Base-by-base conservation (phyloP, 2,113 vertebrate genomes). In the Chaetodon auriga region DNA sequence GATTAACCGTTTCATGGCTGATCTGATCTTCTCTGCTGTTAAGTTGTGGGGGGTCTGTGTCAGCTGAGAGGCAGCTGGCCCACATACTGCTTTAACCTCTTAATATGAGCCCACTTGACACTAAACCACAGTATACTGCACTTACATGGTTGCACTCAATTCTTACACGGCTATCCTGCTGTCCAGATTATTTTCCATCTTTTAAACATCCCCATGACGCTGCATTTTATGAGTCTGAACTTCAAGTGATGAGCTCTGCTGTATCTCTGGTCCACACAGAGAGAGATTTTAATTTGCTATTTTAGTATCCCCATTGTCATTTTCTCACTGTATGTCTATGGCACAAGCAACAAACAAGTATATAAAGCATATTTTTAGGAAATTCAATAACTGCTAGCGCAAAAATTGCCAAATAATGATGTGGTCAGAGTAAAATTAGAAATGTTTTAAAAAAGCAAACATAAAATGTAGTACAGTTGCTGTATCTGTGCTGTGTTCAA, bases 1-100 rank as follows among this genome's bases (percentile, higher is more conserved):
- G 91, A 92, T 92, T 92, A 92, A 94, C 81, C 10, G 90, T 91
- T 92, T 93, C 89, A 90, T 86, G 78, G 86, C 82, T 86, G 91
- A 93, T 92, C 86, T 89, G 88, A 91, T 89, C 81, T 84, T 88
- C 78, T 89, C 76, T 83, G 71, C 68, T 7, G 0, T 18, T 49
- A 69, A 73, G 68, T 48, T 65, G 70, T 30, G 63, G 53, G 71
- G 73, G 77, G 63, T 69, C 54, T 74, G 60, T 65, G 23, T 51
- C 62, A 79, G 81, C 79, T 75, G 70, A 81, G 60, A 15, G 57
- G 21, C 82, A 78, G 70, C 68, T 92, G 88, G 79, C 91, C 92
- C 84, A 93, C 65, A 92, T 92, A 80, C 84, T 85, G 78, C 53
- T 83, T 89, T 87, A 81, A 87, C 88, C 81, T 78, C 83, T 78